Percentiles rank a stretch among this genome's conserved stretches.
Evolutionary conservation across 2,113 vertebrate genomes (phyloP).

Genomic region (Pygoscelis adeliae): DNA sequence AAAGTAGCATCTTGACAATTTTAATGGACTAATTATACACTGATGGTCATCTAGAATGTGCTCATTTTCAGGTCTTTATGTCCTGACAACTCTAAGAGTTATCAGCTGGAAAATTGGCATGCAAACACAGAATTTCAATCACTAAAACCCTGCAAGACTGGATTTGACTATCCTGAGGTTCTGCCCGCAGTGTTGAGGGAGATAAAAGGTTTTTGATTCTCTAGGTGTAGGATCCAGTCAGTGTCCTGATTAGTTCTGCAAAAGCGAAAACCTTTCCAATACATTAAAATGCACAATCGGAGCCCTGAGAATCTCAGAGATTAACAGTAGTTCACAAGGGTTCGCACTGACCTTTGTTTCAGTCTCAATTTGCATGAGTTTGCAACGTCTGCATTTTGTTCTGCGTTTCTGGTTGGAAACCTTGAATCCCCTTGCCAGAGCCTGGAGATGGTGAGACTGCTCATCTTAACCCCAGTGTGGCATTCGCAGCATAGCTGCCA

Average conservation of each 20-base stretch:
- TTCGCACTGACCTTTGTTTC: conserved; percentile 59
- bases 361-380: conserved; percentile 41
- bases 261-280: conserved; percentile 11
- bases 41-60: conserved; percentile 70
- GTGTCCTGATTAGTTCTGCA: neutral
- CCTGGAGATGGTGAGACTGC: neutral
- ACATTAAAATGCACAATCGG: conserved; percentile 37
- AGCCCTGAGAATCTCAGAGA: conserved; percentile 28
- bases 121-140: conserved; percentile 69
- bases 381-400: conserved; percentile 46
- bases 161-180: conserved; percentile 4
- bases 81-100: conserved; percentile 67
- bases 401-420: conserved; percentile 16
- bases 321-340: conserved; percentile 47
- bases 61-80: conserved; percentile 63
- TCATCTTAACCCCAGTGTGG: neutral
- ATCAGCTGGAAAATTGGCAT: conserved; percentile 70
- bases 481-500: neutral
- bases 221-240: neutral
- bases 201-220: neutral
- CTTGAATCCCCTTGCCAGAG: conserved; percentile 43
- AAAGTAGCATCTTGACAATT: conserved; percentile 76
- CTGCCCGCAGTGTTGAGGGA: neutral
- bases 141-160: conserved; percentile 35
- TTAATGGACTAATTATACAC: conserved; percentile 73